Conservation (phyloP, 2,888 invertebrate species). For the Acrocera orbiculus region DNA sequence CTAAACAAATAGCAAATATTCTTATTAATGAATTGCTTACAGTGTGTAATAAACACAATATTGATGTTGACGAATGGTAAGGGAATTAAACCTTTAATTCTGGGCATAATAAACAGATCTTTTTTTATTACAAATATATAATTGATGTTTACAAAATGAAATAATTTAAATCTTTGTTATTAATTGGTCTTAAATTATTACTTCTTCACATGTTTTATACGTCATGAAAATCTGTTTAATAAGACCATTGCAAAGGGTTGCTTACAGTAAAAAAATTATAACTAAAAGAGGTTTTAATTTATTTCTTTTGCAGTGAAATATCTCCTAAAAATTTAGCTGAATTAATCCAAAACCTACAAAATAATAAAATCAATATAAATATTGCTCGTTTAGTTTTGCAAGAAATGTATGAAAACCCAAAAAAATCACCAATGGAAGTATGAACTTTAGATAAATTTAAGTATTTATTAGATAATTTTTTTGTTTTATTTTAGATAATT, state of each 20-base stretch:
- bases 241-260: no score
- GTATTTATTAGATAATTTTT: conserved; percentile 8
- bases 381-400: conserved; percentile 37
- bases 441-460: conserved; percentile 4
- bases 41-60: conserved; percentile 44
- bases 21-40: conserved; percentile 51
- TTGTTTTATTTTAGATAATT: conserved; percentile 33
- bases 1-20: conserved; percentile 46
- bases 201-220: no score
- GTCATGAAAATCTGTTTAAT: no score
- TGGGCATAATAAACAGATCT: no score
- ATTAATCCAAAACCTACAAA: conserved; percentile 41
- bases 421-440: conserved; percentile 25
- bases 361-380: conserved; percentile 42
- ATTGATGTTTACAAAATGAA: no score
- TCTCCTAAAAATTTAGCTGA: conserved; percentile 39
- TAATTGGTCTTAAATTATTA: background rate
- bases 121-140: no score
- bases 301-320: conserved; percentile 30
- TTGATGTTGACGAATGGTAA: conserved; percentile 42
- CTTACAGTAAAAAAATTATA: no score
- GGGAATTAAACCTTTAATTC: no score
- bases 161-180: no score
- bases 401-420: conserved; percentile 31
- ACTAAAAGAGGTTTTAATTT: no score